These are phyloP conservation scores for Stenopsyche tienmushanensis DNA, from an alignment of 1,140 invertebrate species.

Conservation along the genomic window DNA sequence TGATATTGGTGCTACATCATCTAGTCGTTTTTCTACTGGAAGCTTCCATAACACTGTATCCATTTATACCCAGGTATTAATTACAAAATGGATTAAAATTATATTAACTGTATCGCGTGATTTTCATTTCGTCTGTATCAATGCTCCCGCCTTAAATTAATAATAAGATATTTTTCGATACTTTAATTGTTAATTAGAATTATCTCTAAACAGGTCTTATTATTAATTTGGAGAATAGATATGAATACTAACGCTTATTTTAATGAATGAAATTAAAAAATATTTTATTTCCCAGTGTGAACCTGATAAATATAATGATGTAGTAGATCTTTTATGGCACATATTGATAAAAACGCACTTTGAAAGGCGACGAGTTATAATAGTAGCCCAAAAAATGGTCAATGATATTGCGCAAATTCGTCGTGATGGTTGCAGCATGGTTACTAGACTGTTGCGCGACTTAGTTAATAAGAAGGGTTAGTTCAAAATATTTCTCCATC, in stretches of 20 bases:
- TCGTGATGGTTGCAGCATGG: constrained; percentile 50
- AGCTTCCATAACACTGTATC: constrained; percentile 61
- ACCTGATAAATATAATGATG: constrained; percentile 71
- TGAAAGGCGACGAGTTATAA: constrained; percentile 70
- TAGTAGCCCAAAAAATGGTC: constrained; percentile 73
- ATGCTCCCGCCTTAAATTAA: too few relatives aligned
- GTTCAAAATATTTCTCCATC: background rate
- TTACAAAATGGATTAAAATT: background rate
- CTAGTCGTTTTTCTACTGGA: constrained; percentile 61
- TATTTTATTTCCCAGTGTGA: constrained; percentile 61
- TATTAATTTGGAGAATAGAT: too few relatives aligned
- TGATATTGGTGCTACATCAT: constrained; percentile 56
- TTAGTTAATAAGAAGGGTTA: constrained; percentile 28
- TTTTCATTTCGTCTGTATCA: too few relatives aligned
- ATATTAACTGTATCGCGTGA: too few relatives aligned
- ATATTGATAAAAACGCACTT: constrained; percentile 72
- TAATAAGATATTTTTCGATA: too few relatives aligned
- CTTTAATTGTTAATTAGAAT: background rate
- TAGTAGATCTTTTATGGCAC: constrained; percentile 75
- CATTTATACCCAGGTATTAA: constrained; percentile 58
- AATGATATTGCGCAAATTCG: constrained; percentile 68
- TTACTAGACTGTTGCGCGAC: constrained; percentile 47
- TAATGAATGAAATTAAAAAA: background rate
- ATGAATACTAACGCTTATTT: too few relatives aligned
- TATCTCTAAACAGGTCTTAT: too few relatives aligned